Base-by-base conservation (phyloP, 2,888 invertebrate genomes). In the Melipona beecheii region DNA sequence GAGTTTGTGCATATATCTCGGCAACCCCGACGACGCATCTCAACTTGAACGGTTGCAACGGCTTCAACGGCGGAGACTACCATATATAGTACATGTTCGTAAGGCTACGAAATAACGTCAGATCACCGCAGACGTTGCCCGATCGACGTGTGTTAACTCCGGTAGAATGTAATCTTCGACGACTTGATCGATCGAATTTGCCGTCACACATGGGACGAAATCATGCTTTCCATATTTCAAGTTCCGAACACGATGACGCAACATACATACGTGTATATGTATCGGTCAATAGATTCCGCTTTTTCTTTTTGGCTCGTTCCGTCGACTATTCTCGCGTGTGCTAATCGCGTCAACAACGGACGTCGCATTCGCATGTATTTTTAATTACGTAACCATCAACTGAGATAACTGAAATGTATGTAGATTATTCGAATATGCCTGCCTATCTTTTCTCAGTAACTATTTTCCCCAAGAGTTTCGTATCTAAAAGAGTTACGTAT, bases 1-100 rank as follows among this genome's bases (percentile, higher is more conserved):
- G 86, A 79, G 62, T 73, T 69, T 66, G 24, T 24, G 27, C 52
- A 60, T 76, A 31, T 36, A 75, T 80, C 79, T 81, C 85, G 83
- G 77, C 27, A 17, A 74, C 64, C 52, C 74, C 71, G 71, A 78
- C 79, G 78, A 84, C 65, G 82, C 50, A 78, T 83, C 78, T 78
- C 82, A 75, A 84, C 73, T 79, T 82, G 82, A 84, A 78, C 89
- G 86, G 81, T 80, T 85, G 85, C 84, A 73, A 84, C 73, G 88
- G 78, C 66, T 74, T 83, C 36, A 69, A 82, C 72, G 76, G 19
- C 31, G 80, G 81, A 89, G 82, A 72, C 80, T 78, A 88, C 21
- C 75, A 88, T 84, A 70, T 84, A 84, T 76, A 81, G 83, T 80
- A 81, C 72, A 86, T 84, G 83, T 87, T 85, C 74, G 80, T 80